Base-by-base conservation (phyloP, 2,797 vertebrate genomes). In the Triplophysa bombifrons region DNA sequence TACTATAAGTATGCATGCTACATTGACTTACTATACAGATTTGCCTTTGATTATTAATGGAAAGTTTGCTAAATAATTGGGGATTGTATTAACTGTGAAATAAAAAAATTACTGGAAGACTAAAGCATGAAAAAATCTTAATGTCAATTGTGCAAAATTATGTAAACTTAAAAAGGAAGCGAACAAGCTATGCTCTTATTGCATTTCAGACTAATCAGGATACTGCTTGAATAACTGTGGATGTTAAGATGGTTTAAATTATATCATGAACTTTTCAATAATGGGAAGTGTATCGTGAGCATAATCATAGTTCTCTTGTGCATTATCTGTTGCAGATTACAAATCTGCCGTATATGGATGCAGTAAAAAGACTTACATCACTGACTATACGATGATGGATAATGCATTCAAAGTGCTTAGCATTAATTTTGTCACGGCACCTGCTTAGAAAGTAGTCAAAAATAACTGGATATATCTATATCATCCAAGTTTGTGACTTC, bases 261-360 rank as follows among this genome's bases (percentile, higher is more conserved):
- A 56, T 20, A 75, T 17, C 10, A 56, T 56, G 53, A 80, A 58
- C 44, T n/a, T 68, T 74, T 69, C 1, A 72, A 38, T 7, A 58
- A 19, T 0, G 17, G 41, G 3, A 46, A 27, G 22, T 16, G 3
- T 20, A 64, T 53, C 8, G 2, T 50, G 14, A 66, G 14, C 34
- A 67, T 55, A 12, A 68, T 68, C 22, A 46, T 34, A 30, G 41
- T 44, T 67, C 3, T 56, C 51, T n/a, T 58, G 38, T 58, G 9
- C 5, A 67, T 25, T 46, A 66, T 55, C n/a, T 66, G 61, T 63
- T 41, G 34, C 46, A 80, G 66, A 72, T 17, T 4, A 50, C 27
- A 61, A 55, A 38, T 64, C 22, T 50, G 53, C 7, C 55, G 14
- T 14, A 80, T 65, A 53, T 48, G 7, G 11, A 68, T 41, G 63